Evolutionary conservation across 2,797 vertebrate species (phyloP).

Genomic region (Masticophis lateralis): DNA sequence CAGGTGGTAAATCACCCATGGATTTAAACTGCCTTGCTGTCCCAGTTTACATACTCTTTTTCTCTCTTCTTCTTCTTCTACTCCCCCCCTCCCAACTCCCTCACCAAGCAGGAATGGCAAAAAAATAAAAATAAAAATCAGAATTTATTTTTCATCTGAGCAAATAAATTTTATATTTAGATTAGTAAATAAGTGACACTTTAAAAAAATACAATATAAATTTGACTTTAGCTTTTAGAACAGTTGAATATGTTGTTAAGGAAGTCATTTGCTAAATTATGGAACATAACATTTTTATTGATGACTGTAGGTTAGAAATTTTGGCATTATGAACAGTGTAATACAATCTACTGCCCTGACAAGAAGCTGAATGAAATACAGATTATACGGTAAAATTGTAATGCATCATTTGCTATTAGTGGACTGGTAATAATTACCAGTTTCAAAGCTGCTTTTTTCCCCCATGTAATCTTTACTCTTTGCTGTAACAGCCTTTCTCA

Average conservation of each 20-base stretch:
- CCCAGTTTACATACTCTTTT: neutral
- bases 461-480: slow-evolving; percentile 76
- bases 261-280: slow-evolving; percentile 80
- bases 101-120: slow-evolving; percentile 61
- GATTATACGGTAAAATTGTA: slow-evolving; percentile 82
- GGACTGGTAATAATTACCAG: slow-evolving; percentile 81
- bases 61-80: neutral
- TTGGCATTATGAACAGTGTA: slow-evolving; percentile 68
- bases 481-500: slow-evolving; percentile 76
- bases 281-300: slow-evolving; percentile 77
- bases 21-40: slow-evolving; percentile 56
- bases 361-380: slow-evolving; percentile 72
- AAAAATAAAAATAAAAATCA: slow-evolving; percentile 46
- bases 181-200: slow-evolving; percentile 75
- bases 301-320: slow-evolving; percentile 76
- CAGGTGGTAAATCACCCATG: slow-evolving; percentile 44
- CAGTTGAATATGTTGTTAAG: slow-evolving; percentile 77
- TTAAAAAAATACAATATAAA: slow-evolving; percentile 66
- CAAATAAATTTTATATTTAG: slow-evolving; percentile 75
- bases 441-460: slow-evolving; percentile 74
- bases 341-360: slow-evolving; percentile 65
- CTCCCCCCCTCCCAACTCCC: neutral
- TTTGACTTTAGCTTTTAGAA: slow-evolving; percentile 77
- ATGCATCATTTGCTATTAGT: slow-evolving; percentile 80
- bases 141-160: slow-evolving; percentile 72